Base-by-base conservation (phyloP, 1,140 invertebrate species). In the Trypoxylus dichotomus region DNA sequence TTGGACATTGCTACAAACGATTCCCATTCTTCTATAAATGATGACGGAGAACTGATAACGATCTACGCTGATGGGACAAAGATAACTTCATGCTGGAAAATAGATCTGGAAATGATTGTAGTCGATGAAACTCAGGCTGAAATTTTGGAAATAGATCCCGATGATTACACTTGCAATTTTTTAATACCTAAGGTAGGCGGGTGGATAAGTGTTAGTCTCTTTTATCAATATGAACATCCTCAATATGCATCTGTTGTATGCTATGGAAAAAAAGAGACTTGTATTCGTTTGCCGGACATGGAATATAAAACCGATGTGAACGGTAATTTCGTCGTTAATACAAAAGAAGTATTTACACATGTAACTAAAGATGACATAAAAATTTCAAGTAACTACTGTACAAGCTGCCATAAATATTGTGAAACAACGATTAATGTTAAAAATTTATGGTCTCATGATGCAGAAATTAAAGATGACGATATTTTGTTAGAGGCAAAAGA, bases 151-250 rank as follows among this genome's bases (percentile, higher is more conserved):
- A 27, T 75, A 27, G 74, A 75, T 54, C 19, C 21, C n/a, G 74
- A 75, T 11, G 74, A 75, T 54, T 75, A 75, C 24, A 47, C 74
- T 15, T 75, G 74, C 43, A 75, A 75, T 19, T 75, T 75, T 58
- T 54, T 75, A 21, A 27, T 75, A 47, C 74, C 74, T 21, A 47
- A 29, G 32, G 21, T 47, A 54, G 74, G 74, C 10, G 74, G 41
- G 21, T 75, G 74, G 74, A 75, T 75, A 1, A 8, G 8, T 10
- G 42, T 75, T 11, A 15, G 25, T 21, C 15, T 75, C 15, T 54
- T 15, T 54, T 24, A 47, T 27, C 74, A 75, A 47, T 75, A 21
- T 54, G 41, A 75, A 47, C 74, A 75, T 75, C 74, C 41, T 1
- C 19, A 58, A 25, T 75, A 75, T 11, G 43, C 74, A 1, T 54